Conservation (phyloP, 2,113 vertebrate genomes). For the Microcebus ravelobensis region DNA sequence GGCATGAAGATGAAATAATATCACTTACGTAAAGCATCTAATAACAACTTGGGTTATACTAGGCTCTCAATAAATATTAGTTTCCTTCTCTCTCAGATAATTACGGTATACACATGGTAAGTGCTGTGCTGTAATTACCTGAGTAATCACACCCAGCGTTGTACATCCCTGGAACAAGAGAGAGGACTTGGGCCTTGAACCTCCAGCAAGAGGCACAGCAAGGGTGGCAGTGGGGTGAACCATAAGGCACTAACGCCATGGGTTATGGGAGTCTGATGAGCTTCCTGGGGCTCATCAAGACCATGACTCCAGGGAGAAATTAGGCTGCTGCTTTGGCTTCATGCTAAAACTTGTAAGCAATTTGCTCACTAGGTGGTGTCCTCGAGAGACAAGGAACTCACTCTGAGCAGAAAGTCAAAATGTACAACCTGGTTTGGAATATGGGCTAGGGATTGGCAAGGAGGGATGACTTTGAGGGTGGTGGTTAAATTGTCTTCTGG, state of each 20-base stretch:
- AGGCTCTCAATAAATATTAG: background rate
- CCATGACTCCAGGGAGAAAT: background rate
- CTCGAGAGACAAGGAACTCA: background rate
- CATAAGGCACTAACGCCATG: background rate
- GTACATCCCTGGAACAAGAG: background rate
- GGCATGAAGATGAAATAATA: background rate
- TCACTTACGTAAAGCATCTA: background rate
- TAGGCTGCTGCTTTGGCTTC: background rate
- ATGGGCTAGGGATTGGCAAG: background rate
- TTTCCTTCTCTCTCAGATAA: background rate
- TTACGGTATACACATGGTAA: background rate
- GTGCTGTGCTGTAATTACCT: background rate
- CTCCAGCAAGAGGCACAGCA: background rate
- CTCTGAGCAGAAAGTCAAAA: background rate
- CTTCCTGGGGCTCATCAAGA: background rate
- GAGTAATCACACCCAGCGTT: background rate
- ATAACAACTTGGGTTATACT: background rate
- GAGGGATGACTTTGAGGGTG: background rate
- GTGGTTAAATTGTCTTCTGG: background rate
- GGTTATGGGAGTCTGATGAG: background rate
- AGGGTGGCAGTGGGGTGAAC: accelerated
- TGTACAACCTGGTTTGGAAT: background rate
- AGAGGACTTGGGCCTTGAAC: background rate
- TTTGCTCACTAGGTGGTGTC: background rate
- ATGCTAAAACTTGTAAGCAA: background rate